These are phyloP conservation scores for Hassar affinis DNA, from an alignment of 2,113 vertebrate genomes.

Conservation along the genomic window DNA sequence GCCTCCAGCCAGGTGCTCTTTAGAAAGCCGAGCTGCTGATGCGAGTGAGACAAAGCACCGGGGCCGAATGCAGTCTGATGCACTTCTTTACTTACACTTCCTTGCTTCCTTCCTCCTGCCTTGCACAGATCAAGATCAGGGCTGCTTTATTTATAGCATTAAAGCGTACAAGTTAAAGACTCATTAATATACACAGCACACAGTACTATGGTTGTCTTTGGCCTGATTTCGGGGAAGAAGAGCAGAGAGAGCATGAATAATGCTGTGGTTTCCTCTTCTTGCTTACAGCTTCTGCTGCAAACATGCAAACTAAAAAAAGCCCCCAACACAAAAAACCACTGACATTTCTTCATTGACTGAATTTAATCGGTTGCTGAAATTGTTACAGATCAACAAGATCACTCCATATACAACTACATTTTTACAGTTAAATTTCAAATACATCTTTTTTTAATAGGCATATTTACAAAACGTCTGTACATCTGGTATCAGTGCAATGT, in stretches of 20 bases:
- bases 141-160: neutral
- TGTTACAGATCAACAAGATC: slow-evolving; percentile 94
- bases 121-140: neutral
- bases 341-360: slow-evolving; percentile 76
- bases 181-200: neutral
- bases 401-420: slow-evolving; percentile 98
- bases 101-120: neutral
- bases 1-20: slow-evolving; percentile 3
- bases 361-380: slow-evolving; percentile 92
- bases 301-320: slow-evolving; percentile 23
- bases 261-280: slow-evolving; percentile 46
- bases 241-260: neutral
- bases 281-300: slow-evolving; percentile 22
- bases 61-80: neutral
- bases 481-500: slow-evolving; percentile 98
- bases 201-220: slow-evolving; percentile 19
- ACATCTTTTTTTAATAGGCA: slow-evolving; percentile 82
- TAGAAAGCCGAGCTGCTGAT: neutral
- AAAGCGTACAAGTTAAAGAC: neutral
- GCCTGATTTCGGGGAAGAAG: slow-evolving; percentile 22
- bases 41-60: neutral
- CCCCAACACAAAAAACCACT: neutral
- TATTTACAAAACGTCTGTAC: slow-evolving; percentile 98
- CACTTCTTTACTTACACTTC: slow-evolving; percentile 8
- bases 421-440: slow-evolving; percentile 95